Conservation (phyloP, 2,113 vertebrate genomes). For the Cyanistes caeruleus region DNA sequence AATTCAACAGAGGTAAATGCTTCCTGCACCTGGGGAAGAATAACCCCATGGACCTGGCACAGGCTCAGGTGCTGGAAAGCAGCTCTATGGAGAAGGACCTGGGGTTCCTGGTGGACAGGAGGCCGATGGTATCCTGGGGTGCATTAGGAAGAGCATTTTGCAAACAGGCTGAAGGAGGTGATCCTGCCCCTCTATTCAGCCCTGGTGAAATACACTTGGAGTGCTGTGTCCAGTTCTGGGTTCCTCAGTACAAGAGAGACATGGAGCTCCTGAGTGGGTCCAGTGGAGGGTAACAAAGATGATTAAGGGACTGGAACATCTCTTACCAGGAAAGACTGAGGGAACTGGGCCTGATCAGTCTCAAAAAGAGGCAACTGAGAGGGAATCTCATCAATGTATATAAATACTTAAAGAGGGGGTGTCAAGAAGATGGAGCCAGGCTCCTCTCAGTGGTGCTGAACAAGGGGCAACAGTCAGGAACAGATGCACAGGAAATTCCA, state of each 20-base stretch:
- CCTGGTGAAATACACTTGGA: not conserved
- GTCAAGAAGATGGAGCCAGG: not conserved
- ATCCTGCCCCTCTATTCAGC: not conserved
- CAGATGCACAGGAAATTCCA: not conserved
- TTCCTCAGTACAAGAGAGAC: not conserved
- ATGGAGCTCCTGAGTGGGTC: not conserved
- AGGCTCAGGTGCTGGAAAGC: not conserved
- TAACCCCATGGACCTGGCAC: not conserved
- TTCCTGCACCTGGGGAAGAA: not conserved
- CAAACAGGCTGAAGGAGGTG: not conserved
- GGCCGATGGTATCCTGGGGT: rapidly evolving
- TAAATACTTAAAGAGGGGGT: not conserved
- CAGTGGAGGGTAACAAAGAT: not conserved
- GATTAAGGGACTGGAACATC: not conserved
- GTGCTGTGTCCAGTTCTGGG: not conserved
- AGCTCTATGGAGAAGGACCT: not conserved
- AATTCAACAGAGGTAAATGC: not conserved
- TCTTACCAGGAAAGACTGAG: not conserved
- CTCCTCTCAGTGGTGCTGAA: not conserved
- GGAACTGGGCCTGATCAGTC: not conserved
- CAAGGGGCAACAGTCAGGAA: not conserved
- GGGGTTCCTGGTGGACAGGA: not conserved
- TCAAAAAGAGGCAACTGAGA: not conserved
- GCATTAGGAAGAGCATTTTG: not conserved
- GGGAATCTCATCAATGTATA: not conserved